Evolutionary conservation across 1,140 invertebrate species (phyloP), one percentile per base, ranked within the genome.

Genomic region (Yoshiicerus persimilis): DNA sequence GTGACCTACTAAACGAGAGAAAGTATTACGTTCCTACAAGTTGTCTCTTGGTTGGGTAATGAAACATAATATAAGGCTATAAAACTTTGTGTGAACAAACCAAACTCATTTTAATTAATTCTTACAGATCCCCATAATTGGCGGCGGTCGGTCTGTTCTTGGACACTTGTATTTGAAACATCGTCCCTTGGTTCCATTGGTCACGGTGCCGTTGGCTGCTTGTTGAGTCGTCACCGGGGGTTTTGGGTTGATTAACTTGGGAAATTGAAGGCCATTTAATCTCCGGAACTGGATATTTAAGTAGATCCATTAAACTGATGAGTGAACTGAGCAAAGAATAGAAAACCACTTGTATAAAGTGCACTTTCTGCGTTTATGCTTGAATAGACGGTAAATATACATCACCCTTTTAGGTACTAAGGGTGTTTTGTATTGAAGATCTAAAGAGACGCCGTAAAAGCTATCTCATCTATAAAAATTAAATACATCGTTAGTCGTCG

Each of bases 51-150:
- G 5, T 20, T n/a, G 47, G 47, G 20, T 4, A 56, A 56, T 56
- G 47, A 56, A n/a, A 56, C 16, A 56, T 56, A n/a, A 56, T n/a
- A n/a, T n/a, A n/a, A n/a, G n/a, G 20, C 1, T 16, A n/a, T 16
- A n/a, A 56, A n/a, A n/a, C n/a, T n/a, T n/a, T n/a, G 20, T 47
- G 13, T 47, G 13, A 16, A 4, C 4, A 2, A 47, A 47, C 13
- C 41, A 56, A 56, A 56, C 47, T 80, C 36, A 80, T 34, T 80
- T 80, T 80, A 80, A 80, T 80, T 80, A 80, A 80, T 80, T 34
- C 34, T 80, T 80, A 5, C 34, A 80, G 75, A 20, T 9, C 13
- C 8, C 34, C 70, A 77, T 36, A 77, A 34, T 36, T 80, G 20
- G 75, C 38, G 3, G 41, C 32, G 4, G 30, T 30, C 30, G 34